Conservation (phyloP, 30 jellyfish, hydroid and myxozoan genomes). For the Cassiopea andromeda region DNA sequence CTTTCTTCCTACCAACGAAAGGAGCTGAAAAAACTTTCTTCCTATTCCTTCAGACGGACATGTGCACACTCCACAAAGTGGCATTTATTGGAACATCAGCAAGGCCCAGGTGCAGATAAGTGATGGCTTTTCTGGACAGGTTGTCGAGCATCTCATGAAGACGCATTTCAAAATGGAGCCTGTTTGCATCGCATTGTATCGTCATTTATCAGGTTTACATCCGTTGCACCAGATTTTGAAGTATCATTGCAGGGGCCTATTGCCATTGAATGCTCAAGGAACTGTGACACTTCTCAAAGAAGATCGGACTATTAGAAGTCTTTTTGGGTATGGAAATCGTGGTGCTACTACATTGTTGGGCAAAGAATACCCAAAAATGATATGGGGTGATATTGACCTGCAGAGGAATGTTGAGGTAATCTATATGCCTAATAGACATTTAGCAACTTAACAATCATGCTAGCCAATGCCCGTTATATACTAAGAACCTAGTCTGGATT, state of each 20-base stretch:
- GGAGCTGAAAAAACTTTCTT: not conserved
- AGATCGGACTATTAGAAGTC: constrained; percentile 7
- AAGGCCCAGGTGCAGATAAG: constrained; percentile 70
- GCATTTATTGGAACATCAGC: constrained; percentile 68
- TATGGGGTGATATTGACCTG: constrained; percentile 59
- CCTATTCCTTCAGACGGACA: constrained; percentile 69
- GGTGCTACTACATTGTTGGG: constrained; percentile 33
- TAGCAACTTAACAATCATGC: no score
- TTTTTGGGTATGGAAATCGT: constrained; percentile 20
- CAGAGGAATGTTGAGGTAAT: constrained; percentile 31
- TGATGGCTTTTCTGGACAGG: constrained; percentile 66
- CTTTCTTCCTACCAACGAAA: not conserved
- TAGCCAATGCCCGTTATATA: no score
- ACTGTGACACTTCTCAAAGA: constrained; percentile 15
- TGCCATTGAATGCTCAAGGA: constrained; percentile 43
- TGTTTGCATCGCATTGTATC: constrained; percentile 60
- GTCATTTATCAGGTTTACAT: constrained; percentile 75
- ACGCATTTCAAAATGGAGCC: constrained; percentile 84
- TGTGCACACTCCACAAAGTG: constrained; percentile 77
- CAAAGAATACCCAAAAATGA: constrained; percentile 31
- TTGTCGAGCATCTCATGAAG: constrained; percentile 70
- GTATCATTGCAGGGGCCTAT: constrained; percentile 81
- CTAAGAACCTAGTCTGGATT: no score
- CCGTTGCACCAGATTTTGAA: constrained; percentile 80
- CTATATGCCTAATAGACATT: no score